Evolutionary conservation across 2,888 invertebrate genomes (phyloP).

Genomic region (Drosophila bunnanda): DNA sequence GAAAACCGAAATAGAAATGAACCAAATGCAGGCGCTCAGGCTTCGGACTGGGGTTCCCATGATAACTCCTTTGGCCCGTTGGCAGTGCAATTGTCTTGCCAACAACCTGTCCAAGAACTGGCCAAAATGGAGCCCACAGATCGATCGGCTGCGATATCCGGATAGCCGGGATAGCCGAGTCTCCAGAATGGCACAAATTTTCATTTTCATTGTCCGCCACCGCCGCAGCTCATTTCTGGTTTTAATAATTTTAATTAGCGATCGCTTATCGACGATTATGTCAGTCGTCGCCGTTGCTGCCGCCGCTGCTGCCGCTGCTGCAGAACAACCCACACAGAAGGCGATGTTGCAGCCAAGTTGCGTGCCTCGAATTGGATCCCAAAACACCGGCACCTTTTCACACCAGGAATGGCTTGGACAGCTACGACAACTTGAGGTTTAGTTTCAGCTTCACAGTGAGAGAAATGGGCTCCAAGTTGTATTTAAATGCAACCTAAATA

Average conservation of each 20-base stretch:
- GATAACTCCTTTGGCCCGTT: slow-evolving; percentile 60
- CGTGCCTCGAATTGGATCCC: slow-evolving; percentile 71
- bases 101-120: slow-evolving; percentile 73
- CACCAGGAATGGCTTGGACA: slow-evolving; percentile 61
- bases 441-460: slow-evolving; percentile 3
- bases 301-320: neutral
- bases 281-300: slow-evolving; percentile 44
- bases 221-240: slow-evolving; percentile 34
- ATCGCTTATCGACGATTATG: slow-evolving; percentile 74
- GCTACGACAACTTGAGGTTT: slow-evolving; percentile 12
- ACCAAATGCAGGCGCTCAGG: slow-evolving; percentile 24
- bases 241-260: slow-evolving; percentile 71
- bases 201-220: slow-evolving; percentile 66
- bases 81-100: slow-evolving; percentile 72
- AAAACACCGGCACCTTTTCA: slow-evolving; percentile 58
- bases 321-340: slow-evolving; percentile 41
- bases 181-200: slow-evolving; percentile 70
- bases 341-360: slow-evolving; percentile 46
- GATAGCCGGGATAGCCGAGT: slow-evolving; percentile 50
- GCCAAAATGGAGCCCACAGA: slow-evolving; percentile 66
- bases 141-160: slow-evolving; percentile 23
- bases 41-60: slow-evolving; percentile 56
- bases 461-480: neutral
- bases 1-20: slow-evolving; percentile 39
- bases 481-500: no score